Conservation (phyloP, 92 coral and sea anemone species). For the Phenganax stokvisi region DNA sequence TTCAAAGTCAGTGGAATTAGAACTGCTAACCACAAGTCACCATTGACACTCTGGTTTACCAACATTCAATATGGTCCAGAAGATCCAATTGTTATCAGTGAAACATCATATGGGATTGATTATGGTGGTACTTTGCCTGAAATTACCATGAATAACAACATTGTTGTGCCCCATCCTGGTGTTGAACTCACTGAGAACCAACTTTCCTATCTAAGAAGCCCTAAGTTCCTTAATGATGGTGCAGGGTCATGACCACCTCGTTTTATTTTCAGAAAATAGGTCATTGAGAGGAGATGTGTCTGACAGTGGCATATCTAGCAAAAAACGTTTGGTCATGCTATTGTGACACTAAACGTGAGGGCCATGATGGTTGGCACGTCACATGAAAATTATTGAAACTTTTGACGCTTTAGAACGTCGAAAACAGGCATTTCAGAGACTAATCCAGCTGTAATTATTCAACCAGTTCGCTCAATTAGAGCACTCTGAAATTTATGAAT, state of each 20-base stretch:
- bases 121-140: conserved; percentile 39
- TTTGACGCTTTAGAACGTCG: too few species aligned
- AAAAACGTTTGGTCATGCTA: too few species aligned
- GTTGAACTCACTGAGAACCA: conserved; percentile 30
- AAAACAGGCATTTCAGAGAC: too few species aligned
- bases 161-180: conserved; percentile 32
- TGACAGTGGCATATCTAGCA: too few species aligned
- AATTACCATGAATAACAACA: conserved; percentile 28
- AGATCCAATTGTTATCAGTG: conserved; percentile 26
- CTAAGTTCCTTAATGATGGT: neutral
- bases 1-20: conserved; percentile 58
- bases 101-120: conserved; percentile 37
- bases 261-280: neutral
- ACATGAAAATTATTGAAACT: too few species aligned
- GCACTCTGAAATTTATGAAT: too few species aligned
- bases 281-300: neutral
- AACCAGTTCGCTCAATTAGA: too few species aligned
- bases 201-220: neutral
- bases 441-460: too few species aligned
- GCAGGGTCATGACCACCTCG: neutral
- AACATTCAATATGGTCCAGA: conserved; percentile 17
- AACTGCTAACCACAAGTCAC: conserved; percentile 47
- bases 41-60: conserved; percentile 28
- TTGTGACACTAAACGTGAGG: too few species aligned
- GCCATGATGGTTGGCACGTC: too few species aligned